Percentiles rank a stretch among this genome's conserved stretches.
These are phyloP conservation scores for Amblyjoppa fuscipennis DNA, from an alignment of 2,888 invertebrate species.

Conservation along the genomic window DNA sequence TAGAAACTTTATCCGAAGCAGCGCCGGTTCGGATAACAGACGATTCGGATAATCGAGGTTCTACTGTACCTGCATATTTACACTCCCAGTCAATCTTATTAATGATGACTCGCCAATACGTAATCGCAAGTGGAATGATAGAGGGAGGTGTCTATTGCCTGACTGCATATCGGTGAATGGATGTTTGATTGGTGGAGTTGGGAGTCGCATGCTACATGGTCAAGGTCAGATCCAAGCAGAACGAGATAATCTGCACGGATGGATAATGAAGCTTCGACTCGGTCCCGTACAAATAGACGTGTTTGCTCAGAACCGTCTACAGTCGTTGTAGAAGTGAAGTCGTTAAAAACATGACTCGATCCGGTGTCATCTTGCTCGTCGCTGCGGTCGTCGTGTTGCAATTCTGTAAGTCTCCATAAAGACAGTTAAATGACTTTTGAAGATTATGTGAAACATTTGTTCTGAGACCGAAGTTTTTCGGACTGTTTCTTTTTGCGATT, in stretches of 20 bases:
- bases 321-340: background rate
- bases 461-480: too few relatives aligned
- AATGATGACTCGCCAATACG: background rate
- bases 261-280: background rate
- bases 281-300: background rate
- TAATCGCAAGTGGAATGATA: background rate
- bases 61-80: background rate
- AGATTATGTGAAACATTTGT: background rate
- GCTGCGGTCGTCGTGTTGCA: background rate
- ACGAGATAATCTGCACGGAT: background rate
- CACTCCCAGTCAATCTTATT: background rate
- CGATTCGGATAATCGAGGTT: too few relatives aligned
- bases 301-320: background rate
- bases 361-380: background rate
- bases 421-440: background rate
- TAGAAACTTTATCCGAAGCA: too few relatives aligned
- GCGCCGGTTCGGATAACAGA: too few relatives aligned
- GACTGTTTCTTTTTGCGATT: too few relatives aligned
- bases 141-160: background rate
- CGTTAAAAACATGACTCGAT: background rate
- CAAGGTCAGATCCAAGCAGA: background rate
- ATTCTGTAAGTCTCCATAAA: background rate
- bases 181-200: too few relatives aligned
- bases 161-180: background rate
- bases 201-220: too few relatives aligned